A percentile compares a stretch with the other conserved stretches of the same genome.
Conservation (phyloP, 2,113 vertebrate species). For the Drymodes brunneopygia region DNA sequence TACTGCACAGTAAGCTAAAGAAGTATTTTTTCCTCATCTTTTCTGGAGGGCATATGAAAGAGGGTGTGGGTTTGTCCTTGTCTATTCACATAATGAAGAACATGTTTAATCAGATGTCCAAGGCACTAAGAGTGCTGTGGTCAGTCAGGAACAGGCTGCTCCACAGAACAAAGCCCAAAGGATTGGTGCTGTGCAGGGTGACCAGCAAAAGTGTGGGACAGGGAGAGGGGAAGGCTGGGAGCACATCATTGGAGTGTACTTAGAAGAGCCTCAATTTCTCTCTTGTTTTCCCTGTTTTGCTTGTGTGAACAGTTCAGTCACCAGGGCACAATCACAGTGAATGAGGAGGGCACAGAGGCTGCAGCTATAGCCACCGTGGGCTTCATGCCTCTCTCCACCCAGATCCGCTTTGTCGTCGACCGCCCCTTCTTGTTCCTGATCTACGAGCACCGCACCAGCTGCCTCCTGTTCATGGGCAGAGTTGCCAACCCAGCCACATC, state of each 20-base stretch:
- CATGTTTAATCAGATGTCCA: background rate
- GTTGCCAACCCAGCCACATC: constrained; percentile 83
- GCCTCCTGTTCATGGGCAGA: constrained; percentile 92
- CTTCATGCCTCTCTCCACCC: constrained; percentile 94
- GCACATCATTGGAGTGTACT: background rate
- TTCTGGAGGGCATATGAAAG: background rate
- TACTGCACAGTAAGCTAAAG: background rate
- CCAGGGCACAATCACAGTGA: constrained; percentile 92
- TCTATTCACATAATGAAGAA: background rate
- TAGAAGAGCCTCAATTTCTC: background rate
- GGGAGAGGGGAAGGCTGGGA: accelerated
- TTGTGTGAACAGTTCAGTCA: constrained; percentile 84
- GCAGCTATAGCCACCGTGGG: constrained; percentile 85
- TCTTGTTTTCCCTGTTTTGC: background rate
- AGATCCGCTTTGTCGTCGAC: constrained; percentile 85
- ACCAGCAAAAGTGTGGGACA: background rate
- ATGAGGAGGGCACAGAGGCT: constrained; percentile 93
- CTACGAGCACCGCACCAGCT: constrained; percentile 93
- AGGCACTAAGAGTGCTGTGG: background rate
- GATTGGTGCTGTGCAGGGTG: background rate
- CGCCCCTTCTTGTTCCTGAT: constrained; percentile 92
- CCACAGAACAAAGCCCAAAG: background rate
- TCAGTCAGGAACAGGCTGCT: background rate
- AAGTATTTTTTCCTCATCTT: background rate
- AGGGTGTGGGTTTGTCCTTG: background rate